phyloP scores from a whole-genome alignment of 2,113 vertebrate species.

The Brienomyrus longianalis region DNA sequence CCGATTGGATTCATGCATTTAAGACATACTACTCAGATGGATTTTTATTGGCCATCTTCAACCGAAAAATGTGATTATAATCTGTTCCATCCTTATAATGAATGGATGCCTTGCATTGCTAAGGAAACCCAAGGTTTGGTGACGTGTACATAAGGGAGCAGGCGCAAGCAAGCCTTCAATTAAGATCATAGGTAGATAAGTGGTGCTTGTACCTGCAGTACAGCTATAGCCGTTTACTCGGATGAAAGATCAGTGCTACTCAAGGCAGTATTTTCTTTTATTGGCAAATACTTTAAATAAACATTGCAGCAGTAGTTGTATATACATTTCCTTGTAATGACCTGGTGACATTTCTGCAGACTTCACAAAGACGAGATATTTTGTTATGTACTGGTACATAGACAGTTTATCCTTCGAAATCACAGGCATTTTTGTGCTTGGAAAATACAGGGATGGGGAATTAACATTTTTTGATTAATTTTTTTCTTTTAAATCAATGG shows the following conservation, averaged over 20 bases:
- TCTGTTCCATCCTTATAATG: neutral
- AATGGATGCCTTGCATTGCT: neutral
- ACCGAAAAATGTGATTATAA: neutral
- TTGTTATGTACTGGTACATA: conserved; percentile 46
- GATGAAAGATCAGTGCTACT: conserved; percentile 1
- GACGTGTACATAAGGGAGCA: neutral
- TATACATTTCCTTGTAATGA: conserved; percentile 33
- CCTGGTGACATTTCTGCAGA: conserved; percentile 30
- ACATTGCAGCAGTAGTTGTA: conserved; percentile 35
- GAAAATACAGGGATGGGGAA: conserved; percentile 40
- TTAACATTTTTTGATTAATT: conserved; percentile 37
- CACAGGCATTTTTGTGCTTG: conserved; percentile 29
- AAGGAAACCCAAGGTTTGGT: neutral
- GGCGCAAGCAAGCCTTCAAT: neutral
- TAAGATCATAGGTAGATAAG: neutral
- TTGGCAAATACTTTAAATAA: conserved; percentile 49
- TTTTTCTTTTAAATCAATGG: conserved; percentile 41
- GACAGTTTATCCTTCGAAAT: conserved; percentile 13
- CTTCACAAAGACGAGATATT: conserved; percentile 34
- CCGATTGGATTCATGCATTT: neutral
- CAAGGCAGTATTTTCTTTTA: conserved; percentile 45
- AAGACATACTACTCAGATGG: neutral
- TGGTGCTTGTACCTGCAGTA: neutral
- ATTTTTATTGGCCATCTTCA: neutral
- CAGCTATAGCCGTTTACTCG: neutral